Conservation (phyloP, 2,797 vertebrate species). For the Naso thynnoides region DNA sequence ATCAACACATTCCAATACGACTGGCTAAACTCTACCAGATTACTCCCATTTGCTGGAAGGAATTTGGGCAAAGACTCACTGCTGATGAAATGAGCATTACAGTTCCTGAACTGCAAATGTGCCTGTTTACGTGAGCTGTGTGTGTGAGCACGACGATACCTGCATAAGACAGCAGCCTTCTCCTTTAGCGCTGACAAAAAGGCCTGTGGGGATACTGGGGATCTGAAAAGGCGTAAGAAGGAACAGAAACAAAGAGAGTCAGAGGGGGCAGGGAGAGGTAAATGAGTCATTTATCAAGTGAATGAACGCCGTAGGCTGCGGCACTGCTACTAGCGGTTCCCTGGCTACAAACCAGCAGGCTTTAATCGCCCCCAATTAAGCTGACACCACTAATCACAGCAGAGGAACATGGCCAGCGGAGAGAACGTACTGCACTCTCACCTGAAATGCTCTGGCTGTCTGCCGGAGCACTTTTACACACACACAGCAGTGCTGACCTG, state of each 20-base stretch:
- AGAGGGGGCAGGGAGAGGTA: constrained; percentile 67
- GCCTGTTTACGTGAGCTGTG: constrained; percentile 22
- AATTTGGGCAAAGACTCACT: constrained; percentile 62
- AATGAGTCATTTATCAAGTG: constrained; percentile 74
- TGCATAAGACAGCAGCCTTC: constrained; percentile 97
- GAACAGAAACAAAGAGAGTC: constrained; percentile 58
- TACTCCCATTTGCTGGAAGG: constrained; percentile 64
- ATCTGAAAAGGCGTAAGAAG: constrained; percentile 82
- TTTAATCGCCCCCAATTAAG: constrained; percentile 81
- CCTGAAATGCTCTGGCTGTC: constrained; percentile 54
- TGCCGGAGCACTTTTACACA: constrained; percentile 25
- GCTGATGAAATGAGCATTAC: constrained; percentile 42
- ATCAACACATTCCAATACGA: constrained; percentile 68
- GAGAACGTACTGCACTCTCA: constrained; percentile 61
- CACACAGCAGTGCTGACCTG: constrained; percentile 27
- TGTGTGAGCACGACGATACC: constrained; percentile 80
- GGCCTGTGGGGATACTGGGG: constrained; percentile 94
- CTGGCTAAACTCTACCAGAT: constrained; percentile 74
- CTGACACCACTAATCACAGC: constrained; percentile 78
- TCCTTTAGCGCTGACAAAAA: constrained; percentile 95
- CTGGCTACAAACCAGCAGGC: constrained; percentile 76
- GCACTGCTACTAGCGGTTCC: constrained; percentile 67
- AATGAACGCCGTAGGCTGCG: constrained; percentile 73
- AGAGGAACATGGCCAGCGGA: constrained; percentile 66
- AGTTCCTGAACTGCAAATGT: constrained; percentile 33